Base-by-base conservation (phyloP, 2,888 invertebrate species). In the Rutpela maculata region DNA sequence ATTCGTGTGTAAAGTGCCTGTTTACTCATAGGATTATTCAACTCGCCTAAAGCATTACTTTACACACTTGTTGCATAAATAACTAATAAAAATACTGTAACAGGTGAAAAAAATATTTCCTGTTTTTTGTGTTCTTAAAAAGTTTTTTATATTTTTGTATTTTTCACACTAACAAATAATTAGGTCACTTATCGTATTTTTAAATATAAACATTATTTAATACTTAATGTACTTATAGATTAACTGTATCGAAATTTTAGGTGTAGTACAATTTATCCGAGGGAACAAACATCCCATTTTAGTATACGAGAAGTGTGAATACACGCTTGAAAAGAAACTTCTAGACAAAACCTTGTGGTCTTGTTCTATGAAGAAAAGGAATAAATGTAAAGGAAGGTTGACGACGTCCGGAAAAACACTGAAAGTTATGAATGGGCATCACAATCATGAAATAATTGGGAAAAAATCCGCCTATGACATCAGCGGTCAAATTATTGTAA, bases 301-400 rank as follows among this genome's bases (percentile, higher is more conserved):
- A 77, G 74, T 81, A 7, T 67, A 68, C 31, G 68, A 81, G 35
- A 75, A 78, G 2, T 75, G 57, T 55, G 69, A 78, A 62, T 81
- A 69, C 59, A 70, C 57, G n/a, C 31, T 78, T 7, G 78, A 79
- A 55, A 76, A 68, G 62, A 74, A 60, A 66, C 70, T 50, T 10
- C 17, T 59, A 1, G 31, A 80, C 60, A 79, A 73, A 66, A 81
- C 80, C 0, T 15, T 74, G n/a, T 84, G 84, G 84, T 78, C 74
- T 12, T 84, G 84, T 57, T 72, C 73, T n/a, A 76, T 76, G 62
- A 82, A 82, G 62, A 82, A 82, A 78, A 66, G 72, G 66, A 73
- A 77, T 10, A 82, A 75, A 59, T 84, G 84, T 59, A 84, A 81
- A 78, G 81, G 78, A n/a, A 78, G 84, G 67, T 69, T 84, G 31